Evolutionary conservation across 2,888 invertebrate species (phyloP).

Genomic region (Crepidodera aurea): DNA sequence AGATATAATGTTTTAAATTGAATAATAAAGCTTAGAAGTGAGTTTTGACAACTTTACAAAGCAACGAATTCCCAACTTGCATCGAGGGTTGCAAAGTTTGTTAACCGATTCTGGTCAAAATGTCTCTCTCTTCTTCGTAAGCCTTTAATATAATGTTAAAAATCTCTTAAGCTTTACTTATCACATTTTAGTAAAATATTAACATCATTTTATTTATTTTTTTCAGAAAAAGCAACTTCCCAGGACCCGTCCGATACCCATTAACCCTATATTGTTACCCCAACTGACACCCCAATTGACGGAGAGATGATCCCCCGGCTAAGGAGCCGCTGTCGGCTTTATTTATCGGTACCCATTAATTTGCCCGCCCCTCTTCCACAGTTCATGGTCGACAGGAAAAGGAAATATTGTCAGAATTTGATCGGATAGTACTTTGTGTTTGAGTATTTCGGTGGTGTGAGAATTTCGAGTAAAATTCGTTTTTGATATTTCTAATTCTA

Average conservation of each 20-base stretch:
- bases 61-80: too few relatives aligned
- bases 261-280: slow-evolving; percentile 77
- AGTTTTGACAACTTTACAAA: too few relatives aligned
- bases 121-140: too few relatives aligned
- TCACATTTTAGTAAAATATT: too few relatives aligned
- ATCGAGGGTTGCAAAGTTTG: too few relatives aligned
- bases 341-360: slow-evolving; percentile 30
- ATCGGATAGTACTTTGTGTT: slow-evolving; percentile 1
- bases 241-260: slow-evolving; percentile 77
- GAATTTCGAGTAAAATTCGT: neutral
- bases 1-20: too few relatives aligned
- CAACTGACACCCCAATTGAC: slow-evolving; percentile 66
- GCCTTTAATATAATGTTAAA: too few relatives aligned
- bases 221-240: slow-evolving; percentile 83
- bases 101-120: too few relatives aligned
- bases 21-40: too few relatives aligned
- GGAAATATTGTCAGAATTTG: slow-evolving; percentile 9
- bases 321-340: neutral
- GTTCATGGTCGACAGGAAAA: slow-evolving; percentile 12
- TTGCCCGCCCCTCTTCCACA: slow-evolving; percentile 24
- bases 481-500: too few relatives aligned
- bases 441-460: neutral
- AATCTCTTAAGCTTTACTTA: too few relatives aligned
- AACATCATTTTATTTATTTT: too few relatives aligned
- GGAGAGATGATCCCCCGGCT: slow-evolving; percentile 65